These are phyloP conservation scores for Hymenochirus boettgeri DNA, from an alignment of 2,113 vertebrate genomes.

Conservation along the genomic window DNA sequence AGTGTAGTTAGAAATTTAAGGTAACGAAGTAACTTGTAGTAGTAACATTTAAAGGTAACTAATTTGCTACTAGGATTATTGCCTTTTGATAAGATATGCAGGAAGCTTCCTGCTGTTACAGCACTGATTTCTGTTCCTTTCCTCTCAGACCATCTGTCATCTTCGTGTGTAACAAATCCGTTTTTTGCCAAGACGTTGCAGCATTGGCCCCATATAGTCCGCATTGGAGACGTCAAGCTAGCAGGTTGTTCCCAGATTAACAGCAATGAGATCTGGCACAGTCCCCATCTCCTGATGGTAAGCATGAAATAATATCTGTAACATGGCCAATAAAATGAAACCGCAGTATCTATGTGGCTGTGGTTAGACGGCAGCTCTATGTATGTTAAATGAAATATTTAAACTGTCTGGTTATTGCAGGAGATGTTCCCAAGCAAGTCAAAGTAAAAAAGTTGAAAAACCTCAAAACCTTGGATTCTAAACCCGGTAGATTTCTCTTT, in stretches of 20 bases:
- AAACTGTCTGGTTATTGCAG: conserved; percentile 51
- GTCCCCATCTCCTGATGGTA: neutral
- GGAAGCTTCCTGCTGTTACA: no score
- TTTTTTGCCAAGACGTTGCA: conserved; percentile 98
- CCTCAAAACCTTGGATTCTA: conserved; percentile 95
- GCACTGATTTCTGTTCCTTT: conserved; percentile 41
- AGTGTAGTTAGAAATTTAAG: no score
- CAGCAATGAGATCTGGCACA: neutral
- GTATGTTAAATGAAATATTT: no score
- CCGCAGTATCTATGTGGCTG: no score
- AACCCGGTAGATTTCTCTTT: conserved; percentile 82
- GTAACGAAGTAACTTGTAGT: no score
- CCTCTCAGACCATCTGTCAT: conserved; percentile 88
- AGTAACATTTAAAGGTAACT: no score
- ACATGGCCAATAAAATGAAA: no score
- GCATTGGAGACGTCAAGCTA: conserved; percentile 94
- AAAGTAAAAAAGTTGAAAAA: conserved; percentile 98
- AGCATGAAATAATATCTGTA: no score
- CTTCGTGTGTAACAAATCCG: conserved; percentile 93
- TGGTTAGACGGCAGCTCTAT: no score
- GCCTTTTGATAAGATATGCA: no score
- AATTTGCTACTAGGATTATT: no score
- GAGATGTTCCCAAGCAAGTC: conserved; percentile 92
- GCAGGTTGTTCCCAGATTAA: conserved; percentile 72
- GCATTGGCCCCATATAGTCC: conserved; percentile 97